Evolutionary conservation across 2,888 invertebrate species (phyloP).

Genomic region (Deilephila porcellus): DNA sequence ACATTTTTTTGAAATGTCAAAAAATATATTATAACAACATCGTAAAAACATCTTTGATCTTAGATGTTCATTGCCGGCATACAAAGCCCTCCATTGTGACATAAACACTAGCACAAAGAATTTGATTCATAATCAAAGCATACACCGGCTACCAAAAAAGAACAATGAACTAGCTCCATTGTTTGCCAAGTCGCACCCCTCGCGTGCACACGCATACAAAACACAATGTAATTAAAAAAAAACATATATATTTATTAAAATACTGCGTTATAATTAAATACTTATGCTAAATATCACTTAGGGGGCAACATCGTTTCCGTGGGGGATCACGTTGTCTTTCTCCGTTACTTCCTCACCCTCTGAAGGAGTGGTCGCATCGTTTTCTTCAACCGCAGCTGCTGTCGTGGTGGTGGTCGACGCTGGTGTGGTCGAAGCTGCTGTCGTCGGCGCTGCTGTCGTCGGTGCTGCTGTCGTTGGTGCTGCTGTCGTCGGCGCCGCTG

Average conservation of each 20-base stretch:
- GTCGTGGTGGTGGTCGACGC: conserved; percentile 32
- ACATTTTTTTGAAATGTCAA: not conserved
- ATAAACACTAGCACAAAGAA: conserved; percentile 15
- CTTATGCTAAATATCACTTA: conserved; percentile 76
- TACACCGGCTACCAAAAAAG: conserved; percentile 31
- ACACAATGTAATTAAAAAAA: conserved; percentile 48
- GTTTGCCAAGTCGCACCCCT: conserved; percentile 52
- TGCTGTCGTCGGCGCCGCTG: conserved; percentile 10
- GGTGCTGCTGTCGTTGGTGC: conserved; percentile 22
- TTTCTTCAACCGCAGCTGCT: conserved; percentile 53
- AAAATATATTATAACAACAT: not conserved
- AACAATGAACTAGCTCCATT: conserved; percentile 55
- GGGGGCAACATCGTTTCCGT: conserved; percentile 69
- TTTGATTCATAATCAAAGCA: conserved; percentile 15
- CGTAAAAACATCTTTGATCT: not conserved
- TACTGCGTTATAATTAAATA: conserved; percentile 74
- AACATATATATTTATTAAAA: conserved; percentile 78
- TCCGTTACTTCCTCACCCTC: conserved; percentile 64
- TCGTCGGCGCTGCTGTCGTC: conserved; percentile 27
- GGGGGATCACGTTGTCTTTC: conserved; percentile 71
- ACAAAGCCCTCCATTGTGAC: not conserved
- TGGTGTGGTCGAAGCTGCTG: conserved; percentile 15
- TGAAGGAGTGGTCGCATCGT: conserved; percentile 65
- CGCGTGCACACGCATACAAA: conserved; percentile 50
- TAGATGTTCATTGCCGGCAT: not conserved